phyloP scores from a whole-genome alignment of 1,140 invertebrate species.

The Pristionchus pacificus region DNA sequence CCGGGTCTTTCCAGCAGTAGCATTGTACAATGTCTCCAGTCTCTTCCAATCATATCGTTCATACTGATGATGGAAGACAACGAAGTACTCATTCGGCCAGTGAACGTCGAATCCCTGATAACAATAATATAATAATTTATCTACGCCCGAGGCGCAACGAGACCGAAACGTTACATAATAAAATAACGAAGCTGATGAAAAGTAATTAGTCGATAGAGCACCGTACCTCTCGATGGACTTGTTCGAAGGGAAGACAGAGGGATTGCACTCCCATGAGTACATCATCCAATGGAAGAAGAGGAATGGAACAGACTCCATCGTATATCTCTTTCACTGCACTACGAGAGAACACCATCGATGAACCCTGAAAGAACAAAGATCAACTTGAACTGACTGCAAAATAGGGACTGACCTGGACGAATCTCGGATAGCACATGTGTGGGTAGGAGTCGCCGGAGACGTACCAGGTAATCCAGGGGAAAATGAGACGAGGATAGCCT shows the following conservation, averaged over 20 bases:
- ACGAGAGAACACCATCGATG: slow-evolving; percentile 47
- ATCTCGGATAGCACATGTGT: slow-evolving; percentile 53
- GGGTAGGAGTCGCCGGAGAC: slow-evolving; percentile 48
- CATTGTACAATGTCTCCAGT: slow-evolving; percentile 38
- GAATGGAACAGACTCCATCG: slow-evolving; percentile 50
- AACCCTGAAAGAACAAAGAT: slow-evolving; percentile 41
- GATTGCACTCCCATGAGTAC: neutral
- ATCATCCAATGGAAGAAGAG: slow-evolving; percentile 19
- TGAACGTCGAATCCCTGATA: slow-evolving; percentile 54
- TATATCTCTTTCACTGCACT: slow-evolving; percentile 37
- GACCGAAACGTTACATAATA: too few relatives aligned
- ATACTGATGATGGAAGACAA: slow-evolving; percentile 56
- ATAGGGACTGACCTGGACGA: slow-evolving; percentile 46
- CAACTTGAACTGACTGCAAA: slow-evolving; percentile 5
- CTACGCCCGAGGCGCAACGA: too few relatives aligned
- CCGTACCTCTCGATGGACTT: neutral
- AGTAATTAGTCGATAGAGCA: too few relatives aligned
- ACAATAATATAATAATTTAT: too few relatives aligned
- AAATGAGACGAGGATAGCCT: slow-evolving; percentile 52
- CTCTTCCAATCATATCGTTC: slow-evolving; percentile 40
- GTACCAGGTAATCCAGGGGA: slow-evolving; percentile 56
- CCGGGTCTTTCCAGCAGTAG: too few relatives aligned
- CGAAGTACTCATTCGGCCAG: slow-evolving; percentile 40
- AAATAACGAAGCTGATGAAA: too few relatives aligned
- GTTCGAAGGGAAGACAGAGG: neutral